A percentile compares a stretch with the other conserved stretches of the same genome.
These are phyloP conservation scores for Parnassius orleans DNA, from an alignment of 2,888 invertebrate genomes.

Conservation along the genomic window DNA sequence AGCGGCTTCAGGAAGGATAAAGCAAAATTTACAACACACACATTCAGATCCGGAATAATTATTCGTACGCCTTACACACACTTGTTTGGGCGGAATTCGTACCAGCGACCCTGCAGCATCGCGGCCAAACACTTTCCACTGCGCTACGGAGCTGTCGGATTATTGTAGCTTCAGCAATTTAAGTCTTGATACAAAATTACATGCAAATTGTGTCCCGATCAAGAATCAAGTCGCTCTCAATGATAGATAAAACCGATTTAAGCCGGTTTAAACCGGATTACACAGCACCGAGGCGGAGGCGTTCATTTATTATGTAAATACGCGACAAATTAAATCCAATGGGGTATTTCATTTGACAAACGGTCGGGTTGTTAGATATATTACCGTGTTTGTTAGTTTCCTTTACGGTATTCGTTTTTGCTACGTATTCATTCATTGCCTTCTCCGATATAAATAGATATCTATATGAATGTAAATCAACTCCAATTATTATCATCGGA, in stretches of 20 bases:
- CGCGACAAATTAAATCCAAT: conserved; percentile 79
- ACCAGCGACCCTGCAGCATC: too few relatives aligned
- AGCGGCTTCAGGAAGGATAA: too few relatives aligned
- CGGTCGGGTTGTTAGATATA: conserved; percentile 58
- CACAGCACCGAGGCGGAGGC: conserved; percentile 69
- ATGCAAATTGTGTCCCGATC: conserved; percentile 75
- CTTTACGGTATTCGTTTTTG: conserved; percentile 28
- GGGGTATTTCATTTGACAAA: conserved; percentile 76
- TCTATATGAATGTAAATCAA: too few relatives aligned
- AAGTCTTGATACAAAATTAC: conserved; percentile 66
- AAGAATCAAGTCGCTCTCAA: conserved; percentile 77
- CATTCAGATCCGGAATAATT: too few relatives aligned
- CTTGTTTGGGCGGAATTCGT: too few relatives aligned
- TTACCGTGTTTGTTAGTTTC: conserved; percentile 47
- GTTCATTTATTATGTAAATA: conserved; percentile 81
- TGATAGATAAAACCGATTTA: conserved; percentile 75
- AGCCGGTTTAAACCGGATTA: conserved; percentile 61
- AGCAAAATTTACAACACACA: too few relatives aligned
- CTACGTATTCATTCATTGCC: conserved; percentile 2
- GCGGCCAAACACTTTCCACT: neutral
- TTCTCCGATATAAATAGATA: neutral
- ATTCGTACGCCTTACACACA: too few relatives aligned
- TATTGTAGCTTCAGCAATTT: conserved; percentile 62
- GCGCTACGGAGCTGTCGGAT: conserved; percentile 56
- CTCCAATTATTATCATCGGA: too few relatives aligned